These are phyloP conservation scores for Rhizoglyphus robini DNA, from an alignment of 1,140 invertebrate species.

Conservation along the genomic window DNA sequence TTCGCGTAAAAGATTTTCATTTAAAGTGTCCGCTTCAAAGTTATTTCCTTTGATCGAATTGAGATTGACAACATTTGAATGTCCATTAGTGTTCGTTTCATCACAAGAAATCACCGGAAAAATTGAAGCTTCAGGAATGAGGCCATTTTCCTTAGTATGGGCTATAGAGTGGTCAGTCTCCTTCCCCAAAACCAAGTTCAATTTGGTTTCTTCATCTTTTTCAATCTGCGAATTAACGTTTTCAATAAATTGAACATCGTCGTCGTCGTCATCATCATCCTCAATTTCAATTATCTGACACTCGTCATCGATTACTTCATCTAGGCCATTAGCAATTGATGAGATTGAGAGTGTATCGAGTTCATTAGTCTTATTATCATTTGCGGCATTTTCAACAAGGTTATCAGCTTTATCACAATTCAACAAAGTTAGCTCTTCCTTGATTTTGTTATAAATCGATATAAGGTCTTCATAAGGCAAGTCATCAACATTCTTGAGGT, in stretches of 20 bases:
- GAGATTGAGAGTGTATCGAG: too few relatives aligned
- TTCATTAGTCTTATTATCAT: background rate
- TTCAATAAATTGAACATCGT: background rate
- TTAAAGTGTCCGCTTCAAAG: background rate
- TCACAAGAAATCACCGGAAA: background rate
- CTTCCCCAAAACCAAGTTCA: background rate
- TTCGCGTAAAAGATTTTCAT: slow-evolving; percentile 4
- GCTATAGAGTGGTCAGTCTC: background rate
- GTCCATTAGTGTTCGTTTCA: background rate
- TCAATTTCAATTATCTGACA: background rate
- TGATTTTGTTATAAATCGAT: background rate
- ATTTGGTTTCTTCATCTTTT: background rate
- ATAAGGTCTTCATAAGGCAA: background rate
- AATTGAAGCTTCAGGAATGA: too few relatives aligned
- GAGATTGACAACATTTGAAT: background rate
- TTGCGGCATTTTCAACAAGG: background rate
- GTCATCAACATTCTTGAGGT: background rate
- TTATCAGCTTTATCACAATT: background rate
- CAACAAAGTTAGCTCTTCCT: slow-evolving; percentile 5
- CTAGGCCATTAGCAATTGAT: too few relatives aligned
- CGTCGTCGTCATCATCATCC: background rate
- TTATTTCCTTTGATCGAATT: background rate
- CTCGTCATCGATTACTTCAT: background rate
- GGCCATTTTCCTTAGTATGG: too few relatives aligned
- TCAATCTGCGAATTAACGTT: background rate